These are phyloP conservation scores for Rutilus rutilus DNA, from an alignment of 2,113 vertebrate genomes.

Conservation along the genomic window DNA sequence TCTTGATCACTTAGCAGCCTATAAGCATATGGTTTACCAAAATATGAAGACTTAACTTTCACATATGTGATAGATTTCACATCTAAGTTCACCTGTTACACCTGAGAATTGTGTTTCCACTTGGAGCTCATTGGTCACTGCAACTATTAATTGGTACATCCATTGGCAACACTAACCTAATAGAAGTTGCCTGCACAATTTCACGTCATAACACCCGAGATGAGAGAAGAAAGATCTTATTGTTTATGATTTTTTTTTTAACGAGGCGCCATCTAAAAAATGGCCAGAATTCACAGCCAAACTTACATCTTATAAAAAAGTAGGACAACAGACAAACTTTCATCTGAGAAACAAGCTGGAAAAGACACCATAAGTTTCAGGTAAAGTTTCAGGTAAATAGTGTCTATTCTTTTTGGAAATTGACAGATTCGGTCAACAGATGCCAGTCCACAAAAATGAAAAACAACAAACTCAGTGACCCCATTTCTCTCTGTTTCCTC, in stretches of 20 bases:
- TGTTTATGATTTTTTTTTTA: background rate
- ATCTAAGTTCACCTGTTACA: conserved; percentile 12
- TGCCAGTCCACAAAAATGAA: conserved; percentile 42
- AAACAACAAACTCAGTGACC: conserved; percentile 40
- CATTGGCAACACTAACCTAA: background rate
- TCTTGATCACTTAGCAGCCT: background rate
- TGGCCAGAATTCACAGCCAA: background rate
- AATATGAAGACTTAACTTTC: background rate
- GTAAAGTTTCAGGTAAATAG: background rate
- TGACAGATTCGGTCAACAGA: conserved; percentile 14
- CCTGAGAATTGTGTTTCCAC: conserved; percentile 11
- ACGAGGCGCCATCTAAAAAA: background rate
- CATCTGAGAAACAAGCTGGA: background rate
- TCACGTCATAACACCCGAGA: background rate
- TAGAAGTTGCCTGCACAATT: background rate
- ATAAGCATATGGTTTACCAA: background rate
- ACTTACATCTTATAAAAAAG: background rate
- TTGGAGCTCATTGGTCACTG: background rate
- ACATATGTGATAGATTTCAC: conserved; percentile 20
- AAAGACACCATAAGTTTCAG: background rate
- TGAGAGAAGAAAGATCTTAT: background rate
- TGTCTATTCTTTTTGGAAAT: background rate
- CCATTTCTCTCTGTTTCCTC: conserved; percentile 57
- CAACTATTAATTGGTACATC: background rate
- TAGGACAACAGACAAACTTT: background rate